Percentiles rank a stretch among this genome's conserved stretches.
Conservation (phyloP, 2,797 vertebrate genomes). For the Anguilla pacifica region DNA sequence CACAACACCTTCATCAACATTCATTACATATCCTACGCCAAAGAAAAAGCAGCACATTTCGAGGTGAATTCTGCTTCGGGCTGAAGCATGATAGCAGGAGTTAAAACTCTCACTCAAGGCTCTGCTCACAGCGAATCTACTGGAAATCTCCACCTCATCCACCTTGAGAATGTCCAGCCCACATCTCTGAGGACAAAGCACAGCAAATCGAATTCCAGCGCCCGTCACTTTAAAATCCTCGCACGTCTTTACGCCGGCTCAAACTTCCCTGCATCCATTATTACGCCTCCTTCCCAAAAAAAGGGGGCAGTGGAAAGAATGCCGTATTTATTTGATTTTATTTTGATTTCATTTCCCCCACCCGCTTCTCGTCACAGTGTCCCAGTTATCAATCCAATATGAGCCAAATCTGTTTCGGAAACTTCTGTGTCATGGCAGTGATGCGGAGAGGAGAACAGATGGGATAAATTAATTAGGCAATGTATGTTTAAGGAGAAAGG, state of each 20-base stretch:
- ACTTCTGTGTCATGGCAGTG: slow-evolving; percentile 76
- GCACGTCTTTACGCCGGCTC: not conserved
- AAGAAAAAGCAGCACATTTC: not conserved
- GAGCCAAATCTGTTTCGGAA: slow-evolving; percentile 77
- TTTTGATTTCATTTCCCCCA: slow-evolving; percentile 37
- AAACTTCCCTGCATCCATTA: not conserved
- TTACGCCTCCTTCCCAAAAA: not conserved
- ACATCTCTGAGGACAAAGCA: not conserved
- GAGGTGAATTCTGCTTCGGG: not conserved
- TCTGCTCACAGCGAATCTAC: not conserved
- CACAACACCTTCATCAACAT: not conserved
- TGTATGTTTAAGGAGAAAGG: slow-evolving; percentile 82
- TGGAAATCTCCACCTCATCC: not conserved
- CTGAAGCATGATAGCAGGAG: not conserved
- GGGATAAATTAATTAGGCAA: slow-evolving; percentile 86
- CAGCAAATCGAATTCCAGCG: not conserved
- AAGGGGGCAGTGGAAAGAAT: slow-evolving; percentile 45
- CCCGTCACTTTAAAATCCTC: not conserved
- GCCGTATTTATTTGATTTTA: slow-evolving; percentile 44
- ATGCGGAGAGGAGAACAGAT: slow-evolving; percentile 80
- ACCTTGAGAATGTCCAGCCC: not conserved
- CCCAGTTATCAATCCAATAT: slow-evolving; percentile 72
- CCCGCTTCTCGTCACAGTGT: slow-evolving; percentile 52
- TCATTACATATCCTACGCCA: not conserved
- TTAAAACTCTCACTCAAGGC: not conserved